Evolutionary conservation across 2,888 invertebrate species (phyloP), one percentile per base, ranked within the genome.

Genomic region (Polymixis flavicincta): DNA sequence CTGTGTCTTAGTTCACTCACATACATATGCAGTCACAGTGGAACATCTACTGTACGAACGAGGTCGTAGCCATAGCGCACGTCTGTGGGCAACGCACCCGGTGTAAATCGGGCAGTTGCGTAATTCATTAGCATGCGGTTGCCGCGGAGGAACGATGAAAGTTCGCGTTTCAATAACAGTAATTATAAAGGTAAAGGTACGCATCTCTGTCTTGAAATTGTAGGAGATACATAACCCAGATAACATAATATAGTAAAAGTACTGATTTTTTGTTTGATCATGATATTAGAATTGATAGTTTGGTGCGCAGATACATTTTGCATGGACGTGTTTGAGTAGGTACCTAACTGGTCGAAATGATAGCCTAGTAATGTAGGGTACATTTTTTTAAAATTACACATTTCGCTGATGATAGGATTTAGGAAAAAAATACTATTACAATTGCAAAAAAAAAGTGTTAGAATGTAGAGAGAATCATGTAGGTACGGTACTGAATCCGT

Each of bases 61-160:
- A 92, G 92, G 92, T 89, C 92, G 87, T 86, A 91, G 90, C 74
- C 84, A 82, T 91, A 91, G 88, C 87, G 87, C 85, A 88, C 84
- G 80, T 82, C 83, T 90, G 90, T 90, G 84, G 89, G 87, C 87
- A 88, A 89, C 87, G 87, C 88, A 89, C 87, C 86, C 80, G 87
- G 84, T 82, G 85, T 87, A 89, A 86, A 86, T 90, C 87, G 90
- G 86, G 85, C 88, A 85, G 81, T 92, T 91, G 85, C 85, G 86
- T 79, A 91, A 91, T 84, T 76, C 77, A 89, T 90, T 89, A 89
- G 83, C 88, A 88, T 87, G 85, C 85, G 78, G 78, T 54, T 48
- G 70, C 54, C 54, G 84, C 82, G 59, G 75, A 59, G 78, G 60
- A 68, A 59, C 78, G 48, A 78, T 78, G 78, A 70, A 64, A 77